These are phyloP conservation scores for Leptosomus discolor DNA, from an alignment of 2,113 vertebrate genomes.

Conservation along the genomic window DNA sequence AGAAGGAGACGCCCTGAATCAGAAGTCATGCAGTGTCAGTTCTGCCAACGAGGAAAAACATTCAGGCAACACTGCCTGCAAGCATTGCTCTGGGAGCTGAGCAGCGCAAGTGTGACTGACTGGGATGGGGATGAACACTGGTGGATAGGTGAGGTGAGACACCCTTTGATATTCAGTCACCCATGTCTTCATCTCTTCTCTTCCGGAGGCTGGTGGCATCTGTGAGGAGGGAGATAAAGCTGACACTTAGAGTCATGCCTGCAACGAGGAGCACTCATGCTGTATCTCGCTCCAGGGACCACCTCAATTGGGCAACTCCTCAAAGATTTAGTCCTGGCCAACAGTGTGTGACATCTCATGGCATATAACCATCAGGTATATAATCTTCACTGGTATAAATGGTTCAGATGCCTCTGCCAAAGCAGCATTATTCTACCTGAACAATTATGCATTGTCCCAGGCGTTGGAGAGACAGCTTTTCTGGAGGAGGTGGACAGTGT, in stretches of 20 bases:
- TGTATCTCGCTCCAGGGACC: rapidly evolving
- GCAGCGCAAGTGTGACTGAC: rapidly evolving
- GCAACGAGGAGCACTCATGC: not conserved
- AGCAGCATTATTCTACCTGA: not conserved
- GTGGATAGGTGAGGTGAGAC: not conserved
- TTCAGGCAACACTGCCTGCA: not conserved
- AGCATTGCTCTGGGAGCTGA: not conserved
- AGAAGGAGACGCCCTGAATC: too few relatives aligned
- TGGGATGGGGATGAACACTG: not conserved
- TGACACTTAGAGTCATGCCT: not conserved
- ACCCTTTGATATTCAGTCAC: not conserved
- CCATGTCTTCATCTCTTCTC: not conserved
- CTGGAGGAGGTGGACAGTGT: not conserved
- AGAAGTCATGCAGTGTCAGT: not conserved
- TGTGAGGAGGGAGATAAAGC: not conserved
- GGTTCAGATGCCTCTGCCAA: not conserved
- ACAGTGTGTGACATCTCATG: rapidly evolving
- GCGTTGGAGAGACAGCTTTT: not conserved
- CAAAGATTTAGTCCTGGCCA: not conserved
- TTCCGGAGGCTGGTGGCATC: not conserved
- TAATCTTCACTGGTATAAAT: not conserved
- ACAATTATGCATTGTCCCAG: not conserved
- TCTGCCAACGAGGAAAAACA: not conserved
- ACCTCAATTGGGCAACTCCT: rapidly evolving
- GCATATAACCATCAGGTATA: rapidly evolving